Base-by-base conservation (phyloP, 2,113 vertebrate species). In the Urocolius indicus region DNA sequence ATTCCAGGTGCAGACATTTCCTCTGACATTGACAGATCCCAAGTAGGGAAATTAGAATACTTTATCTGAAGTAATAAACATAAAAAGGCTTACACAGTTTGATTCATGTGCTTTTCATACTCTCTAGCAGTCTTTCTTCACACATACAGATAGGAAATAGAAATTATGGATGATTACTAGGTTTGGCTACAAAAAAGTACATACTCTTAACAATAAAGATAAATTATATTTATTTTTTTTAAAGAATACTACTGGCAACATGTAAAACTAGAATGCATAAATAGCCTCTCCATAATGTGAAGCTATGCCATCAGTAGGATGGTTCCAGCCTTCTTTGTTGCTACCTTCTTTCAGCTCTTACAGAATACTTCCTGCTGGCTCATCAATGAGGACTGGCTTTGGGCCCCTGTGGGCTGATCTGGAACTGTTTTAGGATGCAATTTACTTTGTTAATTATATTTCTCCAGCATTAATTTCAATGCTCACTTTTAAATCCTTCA, bases 361-460 rank as follows among this genome's bases (percentile, higher is more conserved):
- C 15, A 66, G 54, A 80, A 23, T 62, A 79, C 54, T 87, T 95
- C 36, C 38, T 67, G 32, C 67, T 75, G 66, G 23, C 43, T 91
- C 71, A 82, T 62, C 74, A 73, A 41, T 18, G 23, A 89, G 23
- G 52, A 62, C 66, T 57, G 1, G 18, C 54, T 72, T 20, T 75
- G 46, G 21, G 30, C 54, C 73, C 54, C 57, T 57, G 7, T 36
- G 54, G 77, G 41, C 29, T 87, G 41, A 55, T 68, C 32, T 72
- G 73, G 41, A 87, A 78, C 38, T 45, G 41, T 82, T 94, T 92
- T 36, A 91, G 77, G 52, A 91, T 48, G 41, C 66, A 92, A 90
- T 92, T 95, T 95, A 71, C 66, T 94, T 87, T 89, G 84, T 74
- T 94, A 89, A 95, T 95, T 93, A 81, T 93, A 85, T 93, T 96